Evolutionary conservation across 2,888 invertebrate genomes (phyloP).

Genomic region (Mythimna vitellina): DNA sequence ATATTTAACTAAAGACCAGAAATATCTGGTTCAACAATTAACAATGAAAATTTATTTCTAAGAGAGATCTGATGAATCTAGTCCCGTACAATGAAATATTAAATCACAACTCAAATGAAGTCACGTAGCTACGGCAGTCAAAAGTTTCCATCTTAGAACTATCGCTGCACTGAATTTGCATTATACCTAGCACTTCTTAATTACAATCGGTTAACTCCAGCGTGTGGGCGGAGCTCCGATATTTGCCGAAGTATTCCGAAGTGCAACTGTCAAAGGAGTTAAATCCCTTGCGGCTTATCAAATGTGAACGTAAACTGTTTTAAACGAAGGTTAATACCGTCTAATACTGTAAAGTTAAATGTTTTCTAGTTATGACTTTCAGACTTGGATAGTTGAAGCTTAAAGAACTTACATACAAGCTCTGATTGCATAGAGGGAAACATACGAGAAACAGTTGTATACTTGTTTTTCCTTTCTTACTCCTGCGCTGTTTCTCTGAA

Average conservation of each 20-base stretch:
- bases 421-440: background rate
- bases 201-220: slow-evolving; percentile 73
- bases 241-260: slow-evolving; percentile 29
- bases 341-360: slow-evolving; percentile 25
- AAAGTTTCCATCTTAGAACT: slow-evolving; percentile 54
- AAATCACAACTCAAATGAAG: slow-evolving; percentile 40
- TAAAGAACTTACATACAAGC: background rate
- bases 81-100: slow-evolving; percentile 11
- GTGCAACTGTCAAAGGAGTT: slow-evolving; percentile 28
- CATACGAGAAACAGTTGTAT: background rate
- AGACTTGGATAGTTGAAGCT: slow-evolving; percentile 13
- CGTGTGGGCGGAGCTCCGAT: slow-evolving; percentile 39
- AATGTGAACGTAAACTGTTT: slow-evolving; percentile 29
- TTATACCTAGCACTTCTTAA: slow-evolving; percentile 73
- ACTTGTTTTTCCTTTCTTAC: background rate
- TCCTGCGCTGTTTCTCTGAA: background rate
- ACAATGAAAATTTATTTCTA: background rate
- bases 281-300: slow-evolving; percentile 34
- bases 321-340: slow-evolving; percentile 14
- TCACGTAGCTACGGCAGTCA: slow-evolving; percentile 57
- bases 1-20: background rate
- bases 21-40: no score
- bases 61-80: background rate
- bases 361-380: slow-evolving; percentile 41
- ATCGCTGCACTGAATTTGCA: slow-evolving; percentile 68